phyloP scores from a whole-genome alignment of 2,888 invertebrate species.

The Rotaria macrura region DNA sequence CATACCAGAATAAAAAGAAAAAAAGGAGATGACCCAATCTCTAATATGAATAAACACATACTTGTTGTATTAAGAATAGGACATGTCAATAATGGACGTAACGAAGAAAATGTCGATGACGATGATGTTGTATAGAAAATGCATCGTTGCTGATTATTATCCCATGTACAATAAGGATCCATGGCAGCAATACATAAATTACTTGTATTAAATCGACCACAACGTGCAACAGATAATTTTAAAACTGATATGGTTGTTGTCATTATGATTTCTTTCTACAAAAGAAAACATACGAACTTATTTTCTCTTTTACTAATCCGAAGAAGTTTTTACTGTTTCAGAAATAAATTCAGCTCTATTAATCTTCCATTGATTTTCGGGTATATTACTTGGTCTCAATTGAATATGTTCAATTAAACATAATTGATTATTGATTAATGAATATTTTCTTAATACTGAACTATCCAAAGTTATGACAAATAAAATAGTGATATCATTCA shows the following conservation, averaged over 20 bases:
- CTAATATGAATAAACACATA: slow-evolving; percentile 34
- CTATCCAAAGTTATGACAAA: slow-evolving; percentile 69
- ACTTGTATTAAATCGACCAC: slow-evolving; percentile 60
- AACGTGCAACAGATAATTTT: slow-evolving; percentile 67
- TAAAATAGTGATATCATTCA: slow-evolving; percentile 62
- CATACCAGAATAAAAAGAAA: too few relatives aligned
- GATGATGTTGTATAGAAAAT: slow-evolving; percentile 49
- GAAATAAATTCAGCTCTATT: not conserved
- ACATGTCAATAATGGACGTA: slow-evolving; percentile 54
- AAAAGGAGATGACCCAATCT: too few relatives aligned
- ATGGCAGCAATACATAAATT: slow-evolving; percentile 52
- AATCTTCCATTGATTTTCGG: not conserved
- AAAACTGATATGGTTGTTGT: slow-evolving; percentile 62
- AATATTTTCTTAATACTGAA: slow-evolving; percentile 64
- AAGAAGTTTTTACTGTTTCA: not conserved
- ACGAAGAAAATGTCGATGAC: not conserved
- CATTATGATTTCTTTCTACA: slow-evolving; percentile 64
- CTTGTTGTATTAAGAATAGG: slow-evolving; percentile 53
- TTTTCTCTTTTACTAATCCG: not conserved
- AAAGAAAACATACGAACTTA: slow-evolving; percentile 29
- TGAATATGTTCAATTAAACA: slow-evolving; percentile 80
- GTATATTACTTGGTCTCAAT: slow-evolving; percentile 34
- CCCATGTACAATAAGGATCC: slow-evolving; percentile 91
- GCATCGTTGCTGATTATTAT: slow-evolving; percentile 65
- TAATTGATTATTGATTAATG: slow-evolving; percentile 61